Conservation (phyloP, 2,113 vertebrate genomes). For the Xenotilapia caudafasciata region DNA sequence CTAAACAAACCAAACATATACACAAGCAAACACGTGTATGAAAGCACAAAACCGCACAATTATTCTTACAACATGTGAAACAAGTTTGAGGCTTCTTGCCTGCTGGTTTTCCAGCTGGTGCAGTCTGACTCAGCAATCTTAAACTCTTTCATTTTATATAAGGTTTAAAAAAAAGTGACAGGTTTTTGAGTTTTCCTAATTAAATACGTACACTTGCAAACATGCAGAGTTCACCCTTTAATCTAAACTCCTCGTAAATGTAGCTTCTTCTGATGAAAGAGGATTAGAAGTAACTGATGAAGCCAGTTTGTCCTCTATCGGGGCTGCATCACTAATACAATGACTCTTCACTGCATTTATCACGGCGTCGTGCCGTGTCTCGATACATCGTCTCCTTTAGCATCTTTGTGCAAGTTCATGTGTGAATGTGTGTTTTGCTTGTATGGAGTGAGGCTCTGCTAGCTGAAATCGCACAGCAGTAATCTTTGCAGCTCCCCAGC, state of each 20-base stretch:
- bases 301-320: slow-evolving; percentile 12
- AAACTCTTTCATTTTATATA: not conserved
- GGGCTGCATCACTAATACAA: slow-evolving; percentile 1
- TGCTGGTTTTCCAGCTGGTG: not conserved
- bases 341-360: slow-evolving; percentile 18
- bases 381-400: not conserved
- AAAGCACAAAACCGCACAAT: not conserved
- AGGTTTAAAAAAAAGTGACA: not conserved
- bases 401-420: not conserved
- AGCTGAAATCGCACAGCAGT: slow-evolving; percentile 16
- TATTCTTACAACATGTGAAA: not conserved
- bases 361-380: not conserved
- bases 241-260: not conserved
- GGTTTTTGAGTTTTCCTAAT: not conserved
- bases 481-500: slow-evolving; percentile 31
- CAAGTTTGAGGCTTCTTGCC: not conserved
- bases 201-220: not conserved
- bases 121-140: not conserved
- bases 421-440: not conserved
- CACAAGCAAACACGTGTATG: not conserved
- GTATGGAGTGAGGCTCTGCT: not conserved
- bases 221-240: not conserved
- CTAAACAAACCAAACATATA: not conserved
- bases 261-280: not conserved
- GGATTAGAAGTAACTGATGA: slow-evolving; percentile 19